phyloP scores from a whole-genome alignment of 2,113 vertebrate genomes.

The pig (Sus scrofa) region DNA sequence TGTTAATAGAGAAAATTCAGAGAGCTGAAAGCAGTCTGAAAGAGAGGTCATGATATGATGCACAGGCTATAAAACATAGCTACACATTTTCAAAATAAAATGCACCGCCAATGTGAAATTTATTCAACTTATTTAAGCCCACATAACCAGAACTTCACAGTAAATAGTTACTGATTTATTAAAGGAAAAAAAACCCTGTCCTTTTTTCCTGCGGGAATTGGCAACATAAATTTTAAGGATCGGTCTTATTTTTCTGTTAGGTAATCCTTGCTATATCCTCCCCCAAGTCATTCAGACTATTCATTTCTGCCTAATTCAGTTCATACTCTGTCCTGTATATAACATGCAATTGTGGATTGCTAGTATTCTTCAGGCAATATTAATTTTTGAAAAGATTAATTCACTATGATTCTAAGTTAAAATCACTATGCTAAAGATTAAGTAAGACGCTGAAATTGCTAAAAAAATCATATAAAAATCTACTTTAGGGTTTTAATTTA shows the following conservation, averaged over 20 bases:
- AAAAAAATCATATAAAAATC: slow-evolving; percentile 37
- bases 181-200: not conserved
- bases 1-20: not conserved
- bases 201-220: not conserved
- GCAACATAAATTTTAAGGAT: not conserved
- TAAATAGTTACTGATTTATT: slow-evolving; percentile 6
- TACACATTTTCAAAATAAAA: not conserved
- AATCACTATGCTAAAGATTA: not conserved
- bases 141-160: not conserved
- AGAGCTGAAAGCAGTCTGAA: not conserved
- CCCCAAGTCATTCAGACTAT: not conserved
- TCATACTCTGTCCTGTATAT: not conserved
- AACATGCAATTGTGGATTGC: not conserved
- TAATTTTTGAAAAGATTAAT: slow-evolving; percentile 61
- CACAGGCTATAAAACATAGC: not conserved
- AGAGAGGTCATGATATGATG: not conserved
- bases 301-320: not conserved
- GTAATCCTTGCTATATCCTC: not conserved
- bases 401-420: slow-evolving; percentile 53
- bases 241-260: not conserved
- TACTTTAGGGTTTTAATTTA: slow-evolving; percentile 28
- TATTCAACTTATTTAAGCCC: slow-evolving; percentile 12
- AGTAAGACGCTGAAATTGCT: slow-evolving; percentile 33
- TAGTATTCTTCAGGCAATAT: slow-evolving; percentile 49
- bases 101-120: not conserved